phyloP scores from a whole-genome alignment of 2,797 vertebrate species.

The Acanthurus lineatus region DNA sequence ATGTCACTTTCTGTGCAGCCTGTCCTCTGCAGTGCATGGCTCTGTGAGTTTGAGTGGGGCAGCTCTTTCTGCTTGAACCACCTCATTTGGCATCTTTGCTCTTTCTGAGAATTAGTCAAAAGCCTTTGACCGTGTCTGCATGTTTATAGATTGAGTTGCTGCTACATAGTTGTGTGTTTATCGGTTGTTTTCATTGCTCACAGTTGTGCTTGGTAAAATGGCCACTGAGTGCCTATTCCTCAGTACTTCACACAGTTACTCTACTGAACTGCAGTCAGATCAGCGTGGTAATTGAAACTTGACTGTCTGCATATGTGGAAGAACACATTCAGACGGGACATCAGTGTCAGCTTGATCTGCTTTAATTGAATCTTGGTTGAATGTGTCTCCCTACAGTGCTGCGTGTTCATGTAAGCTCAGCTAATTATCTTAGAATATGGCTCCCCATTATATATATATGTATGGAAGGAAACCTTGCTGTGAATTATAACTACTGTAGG shows the following conservation, averaged over 20 bases:
- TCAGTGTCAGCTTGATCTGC: constrained; percentile 42
- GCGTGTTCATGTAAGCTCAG: constrained; percentile 44
- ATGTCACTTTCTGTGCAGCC: neutral
- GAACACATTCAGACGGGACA: constrained; percentile 24
- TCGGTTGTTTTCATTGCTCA: constrained; percentile 8
- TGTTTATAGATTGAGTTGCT: neutral
- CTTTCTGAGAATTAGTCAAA: neutral
- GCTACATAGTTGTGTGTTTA: neutral
- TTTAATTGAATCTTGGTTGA: constrained; percentile 63
- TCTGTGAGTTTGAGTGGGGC: neutral
- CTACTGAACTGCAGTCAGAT: constrained; percentile 11
- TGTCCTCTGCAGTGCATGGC: constrained; percentile 5
- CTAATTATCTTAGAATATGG: constrained; percentile 60
- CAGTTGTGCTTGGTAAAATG: constrained; percentile 22
- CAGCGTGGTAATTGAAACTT: constrained; percentile 27
- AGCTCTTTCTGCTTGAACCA: neutral
- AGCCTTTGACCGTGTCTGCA: neutral
- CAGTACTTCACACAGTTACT: constrained; percentile 5
- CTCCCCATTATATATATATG: constrained; percentile 39
- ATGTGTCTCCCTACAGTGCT: constrained; percentile 46
- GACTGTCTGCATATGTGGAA: constrained; percentile 26
- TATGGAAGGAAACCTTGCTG: constrained; percentile 7
- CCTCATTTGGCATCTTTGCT: neutral
- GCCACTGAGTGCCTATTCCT: neutral
- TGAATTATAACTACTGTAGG: constrained; percentile 18